A percentile compares a stretch with the other conserved stretches of the same genome.
phyloP scores from a whole-genome alignment of 2,888 invertebrate species.

The Amiota mariae region DNA sequence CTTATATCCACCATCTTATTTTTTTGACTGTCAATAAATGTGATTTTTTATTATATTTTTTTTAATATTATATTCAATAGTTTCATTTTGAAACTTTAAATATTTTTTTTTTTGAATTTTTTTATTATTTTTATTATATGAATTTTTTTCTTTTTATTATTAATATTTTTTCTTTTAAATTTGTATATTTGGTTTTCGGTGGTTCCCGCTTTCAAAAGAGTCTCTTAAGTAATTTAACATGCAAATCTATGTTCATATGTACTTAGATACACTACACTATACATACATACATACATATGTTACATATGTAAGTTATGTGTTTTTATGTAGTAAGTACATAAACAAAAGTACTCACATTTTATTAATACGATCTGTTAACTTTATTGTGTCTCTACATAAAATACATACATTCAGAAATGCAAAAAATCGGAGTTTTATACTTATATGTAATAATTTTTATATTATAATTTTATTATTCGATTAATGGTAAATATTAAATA shows the following conservation, averaged over 20 bases:
- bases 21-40: too few relatives aligned
- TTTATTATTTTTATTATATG: not conserved
- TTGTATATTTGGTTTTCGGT: constrained; percentile 55
- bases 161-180: not conserved
- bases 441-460: constrained; percentile 15
- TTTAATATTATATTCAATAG: too few relatives aligned
- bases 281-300: not conserved
- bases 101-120: constrained; percentile 20
- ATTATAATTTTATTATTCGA: constrained; percentile 16
- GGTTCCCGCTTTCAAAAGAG: constrained; percentile 55
- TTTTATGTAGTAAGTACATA: too few relatives aligned
- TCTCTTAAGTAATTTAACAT: constrained; percentile 38
- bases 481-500: not conserved
- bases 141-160: not conserved
- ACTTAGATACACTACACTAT: constrained; percentile 31
- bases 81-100: too few relatives aligned
- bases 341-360: too few relatives aligned
- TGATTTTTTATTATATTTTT: too few relatives aligned
- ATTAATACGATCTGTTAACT: not conserved
- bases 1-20: not conserved
- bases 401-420: not conserved
- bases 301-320: not conserved
- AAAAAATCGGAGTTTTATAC: constrained; percentile 1
- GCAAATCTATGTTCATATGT: constrained; percentile 28
- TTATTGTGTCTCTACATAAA: not conserved